These are phyloP conservation scores for Heliconius hortense DNA, from an alignment of 2,888 invertebrate genomes.

Conservation along the genomic window DNA sequence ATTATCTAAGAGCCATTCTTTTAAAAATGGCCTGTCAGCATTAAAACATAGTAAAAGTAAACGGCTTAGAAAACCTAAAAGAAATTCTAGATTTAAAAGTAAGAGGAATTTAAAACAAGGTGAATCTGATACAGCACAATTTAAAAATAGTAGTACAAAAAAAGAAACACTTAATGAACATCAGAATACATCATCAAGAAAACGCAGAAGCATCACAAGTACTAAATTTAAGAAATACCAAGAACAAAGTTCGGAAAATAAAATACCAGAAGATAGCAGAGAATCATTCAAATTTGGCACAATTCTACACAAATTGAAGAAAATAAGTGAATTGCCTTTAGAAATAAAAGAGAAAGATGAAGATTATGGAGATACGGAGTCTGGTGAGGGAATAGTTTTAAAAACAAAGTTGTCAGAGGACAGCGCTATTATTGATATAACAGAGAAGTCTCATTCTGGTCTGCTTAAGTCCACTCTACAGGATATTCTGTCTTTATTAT, in stretches of 20 bases:
- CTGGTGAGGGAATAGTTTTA: conserved; percentile 49
- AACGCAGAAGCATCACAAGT: conserved; percentile 44
- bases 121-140: conserved; percentile 7
- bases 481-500: conserved; percentile 57
- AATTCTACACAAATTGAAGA: conserved; percentile 57
- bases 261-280: conserved; percentile 51
- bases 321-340: conserved; percentile 53
- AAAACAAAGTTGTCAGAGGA: conserved; percentile 59
- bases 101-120: conserved; percentile 26
- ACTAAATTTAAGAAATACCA: conserved; percentile 41
- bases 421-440: conserved; percentile 50
- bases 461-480: conserved; percentile 61
- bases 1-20: conserved; percentile 28
- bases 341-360: conserved; percentile 46
- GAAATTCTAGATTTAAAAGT: conserved; percentile 30
- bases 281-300: conserved; percentile 55
- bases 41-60: conserved; percentile 18
- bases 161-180: conserved; percentile 37
- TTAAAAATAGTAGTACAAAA: conserved; percentile 20
- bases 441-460: conserved; percentile 55
- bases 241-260: conserved; percentile 52
- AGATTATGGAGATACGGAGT: conserved; percentile 45
- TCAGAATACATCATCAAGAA: conserved; percentile 42
- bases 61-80: conserved; percentile 26
- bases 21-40: conserved; percentile 21